phyloP scores from a whole-genome alignment of 2,888 invertebrate genomes.

The Nymphalis polychloros region DNA sequence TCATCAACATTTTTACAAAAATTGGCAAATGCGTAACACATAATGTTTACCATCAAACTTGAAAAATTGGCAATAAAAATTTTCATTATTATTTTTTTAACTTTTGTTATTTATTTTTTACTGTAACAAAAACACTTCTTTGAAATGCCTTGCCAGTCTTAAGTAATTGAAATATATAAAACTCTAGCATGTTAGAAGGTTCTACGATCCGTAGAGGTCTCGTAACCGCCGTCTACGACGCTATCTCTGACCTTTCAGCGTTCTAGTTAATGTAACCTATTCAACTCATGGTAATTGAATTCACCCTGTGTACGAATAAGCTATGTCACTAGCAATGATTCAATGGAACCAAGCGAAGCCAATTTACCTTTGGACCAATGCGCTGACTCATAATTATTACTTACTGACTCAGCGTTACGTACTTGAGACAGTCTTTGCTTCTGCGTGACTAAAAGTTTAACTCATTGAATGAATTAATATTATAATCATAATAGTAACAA shows the following conservation, averaged over 20 bases:
- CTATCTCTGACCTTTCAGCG: conserved; percentile 61
- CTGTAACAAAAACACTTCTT: too few relatives aligned
- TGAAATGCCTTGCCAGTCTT: conserved; percentile 1
- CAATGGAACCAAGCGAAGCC: conserved; percentile 23
- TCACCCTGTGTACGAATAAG: conserved; percentile 61
- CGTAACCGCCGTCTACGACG: conserved; percentile 57
- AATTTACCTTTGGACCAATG: conserved; percentile 17
- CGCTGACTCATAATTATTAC: conserved; percentile 24
- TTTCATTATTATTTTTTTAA: too few relatives aligned
- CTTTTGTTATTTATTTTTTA: too few relatives aligned
- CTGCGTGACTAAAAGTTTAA: conserved; percentile 13
- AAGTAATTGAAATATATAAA: conserved; percentile 5
- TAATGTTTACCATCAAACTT: neutral
- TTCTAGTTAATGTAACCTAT: conserved; percentile 48
- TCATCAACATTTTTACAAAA: conserved; percentile 13
- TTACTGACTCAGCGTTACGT: conserved; percentile 15
- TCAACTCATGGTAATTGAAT: conserved; percentile 58
- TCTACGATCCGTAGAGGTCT: conserved; percentile 51
- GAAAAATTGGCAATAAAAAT: neutral
- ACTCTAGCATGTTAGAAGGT: conserved; percentile 14
- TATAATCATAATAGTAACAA: neutral
- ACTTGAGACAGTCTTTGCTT: conserved; percentile 1
- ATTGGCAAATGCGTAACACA: conserved; percentile 28
- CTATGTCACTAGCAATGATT: conserved; percentile 48
- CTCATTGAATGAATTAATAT: conserved; percentile 18